phyloP scores from a whole-genome alignment of 2,113 vertebrate genomes.

The Siniperca chuatsi region DNA sequence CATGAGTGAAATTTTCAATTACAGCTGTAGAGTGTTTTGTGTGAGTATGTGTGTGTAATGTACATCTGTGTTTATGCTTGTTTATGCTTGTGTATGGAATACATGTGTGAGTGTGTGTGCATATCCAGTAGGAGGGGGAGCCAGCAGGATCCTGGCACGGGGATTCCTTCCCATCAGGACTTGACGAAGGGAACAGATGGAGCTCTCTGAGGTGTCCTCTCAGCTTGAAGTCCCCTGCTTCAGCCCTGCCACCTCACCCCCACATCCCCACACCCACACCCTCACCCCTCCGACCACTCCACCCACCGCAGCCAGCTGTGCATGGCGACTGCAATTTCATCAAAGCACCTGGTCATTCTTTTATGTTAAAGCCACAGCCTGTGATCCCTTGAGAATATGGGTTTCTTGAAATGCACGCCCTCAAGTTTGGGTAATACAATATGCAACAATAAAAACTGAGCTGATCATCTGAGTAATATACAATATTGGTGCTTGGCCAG shows the following conservation, averaged over 20 bases:
- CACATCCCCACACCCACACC: not conserved
- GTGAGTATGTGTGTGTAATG: conserved; percentile 4
- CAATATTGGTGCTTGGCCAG: conserved; percentile 45
- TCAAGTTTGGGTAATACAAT: conserved; percentile 40
- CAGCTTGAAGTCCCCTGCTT: conserved; percentile 48
- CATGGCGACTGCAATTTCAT: conserved; percentile 68
- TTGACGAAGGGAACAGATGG: conserved; percentile 80
- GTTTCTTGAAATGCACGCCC: conserved; percentile 49
- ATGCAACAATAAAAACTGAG: conserved; percentile 51
- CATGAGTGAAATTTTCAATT: conserved; percentile 55
- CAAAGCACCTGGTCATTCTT: conserved; percentile 67
- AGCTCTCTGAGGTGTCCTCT: conserved; percentile 70
- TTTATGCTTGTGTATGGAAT: conserved; percentile 5
- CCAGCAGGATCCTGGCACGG: conserved; percentile 72
- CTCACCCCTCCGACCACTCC: conserved; percentile 20
- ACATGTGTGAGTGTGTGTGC: conserved; percentile 22
- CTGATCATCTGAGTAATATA: conserved; percentile 54
- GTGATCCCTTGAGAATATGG: conserved; percentile 34
- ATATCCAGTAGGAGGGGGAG: conserved; percentile 46
- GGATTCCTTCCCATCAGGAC: conserved; percentile 69
- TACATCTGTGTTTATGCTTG: conserved; percentile 22
- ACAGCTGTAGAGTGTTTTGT: conserved; percentile 25
- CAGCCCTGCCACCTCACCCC: conserved; percentile 25
- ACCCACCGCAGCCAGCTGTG: conserved; percentile 69
- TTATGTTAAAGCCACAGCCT: conserved; percentile 56